These are phyloP conservation scores for Panzeria rudis DNA, from an alignment of 2,888 invertebrate genomes.

Conservation along the genomic window DNA sequence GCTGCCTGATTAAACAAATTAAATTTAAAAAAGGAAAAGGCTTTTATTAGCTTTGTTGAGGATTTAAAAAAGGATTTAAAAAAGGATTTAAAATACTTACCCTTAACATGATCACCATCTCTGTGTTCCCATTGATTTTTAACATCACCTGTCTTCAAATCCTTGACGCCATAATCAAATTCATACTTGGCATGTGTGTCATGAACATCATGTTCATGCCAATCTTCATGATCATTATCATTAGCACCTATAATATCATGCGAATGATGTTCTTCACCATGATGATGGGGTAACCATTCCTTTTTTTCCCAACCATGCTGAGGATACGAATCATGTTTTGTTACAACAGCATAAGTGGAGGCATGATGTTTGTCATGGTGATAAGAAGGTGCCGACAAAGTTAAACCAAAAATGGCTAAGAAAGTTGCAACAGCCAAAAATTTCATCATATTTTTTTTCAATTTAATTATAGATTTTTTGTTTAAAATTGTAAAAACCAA, in stretches of 20 bases:
- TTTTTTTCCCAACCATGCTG: conserved; percentile 61
- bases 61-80: too few relatives aligned
- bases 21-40: too few relatives aligned
- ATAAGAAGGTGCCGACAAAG: conserved; percentile 75
- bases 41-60: too few relatives aligned
- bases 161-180: conserved; percentile 84
- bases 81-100: too few relatives aligned
- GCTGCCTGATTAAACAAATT: conserved; percentile 75
- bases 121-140: conserved; percentile 85
- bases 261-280: neutral
- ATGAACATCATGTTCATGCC: conserved; percentile 77
- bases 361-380: conserved; percentile 73
- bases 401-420: conserved; percentile 72
- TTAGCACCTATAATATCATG: conserved; percentile 60
- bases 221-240: conserved; percentile 74
- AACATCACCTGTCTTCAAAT: conserved; percentile 84
- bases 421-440: conserved; percentile 48
- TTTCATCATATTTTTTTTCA: conserved; percentile 54
- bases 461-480: conserved; percentile 3
- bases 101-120: conserved; percentile 85
- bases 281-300: too few relatives aligned
- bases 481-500: too few relatives aligned
- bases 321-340: conserved; percentile 77
- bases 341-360: conserved; percentile 78
- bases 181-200: conserved; percentile 83